These are phyloP conservation scores for Cephus nigrinus DNA, from an alignment of 2,888 invertebrate species.

Conservation along the genomic window DNA sequence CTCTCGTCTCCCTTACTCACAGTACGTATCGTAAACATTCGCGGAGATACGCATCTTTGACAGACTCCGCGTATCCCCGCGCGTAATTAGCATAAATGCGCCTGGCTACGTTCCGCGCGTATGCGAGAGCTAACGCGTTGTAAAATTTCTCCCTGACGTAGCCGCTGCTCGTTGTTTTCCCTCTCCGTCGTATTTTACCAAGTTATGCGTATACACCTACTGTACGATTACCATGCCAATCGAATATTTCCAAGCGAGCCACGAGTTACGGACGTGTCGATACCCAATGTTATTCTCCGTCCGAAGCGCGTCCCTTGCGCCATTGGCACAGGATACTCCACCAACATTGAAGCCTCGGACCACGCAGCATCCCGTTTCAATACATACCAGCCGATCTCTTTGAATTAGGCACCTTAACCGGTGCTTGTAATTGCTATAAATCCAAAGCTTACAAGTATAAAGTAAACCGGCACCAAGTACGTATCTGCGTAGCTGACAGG, in stretches of 20 bases:
- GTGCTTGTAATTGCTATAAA: not conserved
- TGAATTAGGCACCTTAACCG: not conserved
- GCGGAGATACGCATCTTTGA: conserved; percentile 23
- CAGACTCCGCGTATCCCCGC: conserved; percentile 19
- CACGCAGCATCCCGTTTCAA: not conserved
- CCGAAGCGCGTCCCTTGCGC: not conserved
- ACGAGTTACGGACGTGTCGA: not conserved
- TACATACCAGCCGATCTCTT: not conserved
- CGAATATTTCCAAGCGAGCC: not conserved
- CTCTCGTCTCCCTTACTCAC: not conserved
- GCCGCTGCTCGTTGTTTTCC: not conserved
- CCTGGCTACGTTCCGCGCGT: conserved; percentile 4
- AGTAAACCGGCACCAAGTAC: not conserved
- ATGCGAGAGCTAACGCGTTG: conserved; percentile 1
- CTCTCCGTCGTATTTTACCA: not conserved
- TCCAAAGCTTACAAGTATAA: not conserved
- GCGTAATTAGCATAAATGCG: conserved; percentile 23
- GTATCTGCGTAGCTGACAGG: conserved; percentile 7
- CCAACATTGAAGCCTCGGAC: not conserved
- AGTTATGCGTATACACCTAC: not conserved
- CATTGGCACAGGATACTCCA: not conserved
- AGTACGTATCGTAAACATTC: conserved; percentile 13
- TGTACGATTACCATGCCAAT: not conserved
- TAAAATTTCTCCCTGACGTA: conserved; percentile 1
- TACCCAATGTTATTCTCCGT: not conserved